Conservation (phyloP, 2,113 vertebrate species). For the Ictidomys tridecemlineatus region DNA sequence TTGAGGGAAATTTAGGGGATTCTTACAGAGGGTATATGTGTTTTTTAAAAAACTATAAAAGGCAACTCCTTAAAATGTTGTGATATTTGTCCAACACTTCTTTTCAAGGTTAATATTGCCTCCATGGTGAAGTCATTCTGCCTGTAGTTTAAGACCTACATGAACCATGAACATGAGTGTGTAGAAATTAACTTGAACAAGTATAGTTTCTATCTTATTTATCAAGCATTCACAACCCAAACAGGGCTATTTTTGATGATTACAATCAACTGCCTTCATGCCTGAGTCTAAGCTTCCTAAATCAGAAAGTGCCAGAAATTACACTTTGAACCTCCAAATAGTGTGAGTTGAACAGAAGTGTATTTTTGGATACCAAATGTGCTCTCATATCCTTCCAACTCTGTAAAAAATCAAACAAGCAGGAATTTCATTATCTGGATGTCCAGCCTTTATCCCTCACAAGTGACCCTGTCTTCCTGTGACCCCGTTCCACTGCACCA, state of each 20-base stretch:
- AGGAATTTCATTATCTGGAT: slow-evolving; percentile 69
- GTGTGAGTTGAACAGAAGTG: slow-evolving; percentile 73
- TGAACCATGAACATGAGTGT: not conserved
- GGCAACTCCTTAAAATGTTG: not conserved
- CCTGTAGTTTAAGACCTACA: not conserved
- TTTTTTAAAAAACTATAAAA: not conserved
- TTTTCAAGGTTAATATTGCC: not conserved
- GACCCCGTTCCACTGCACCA: not conserved
- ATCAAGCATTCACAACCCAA: slow-evolving; percentile 68
- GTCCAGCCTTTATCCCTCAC: slow-evolving; percentile 55
- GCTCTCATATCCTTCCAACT: slow-evolving; percentile 61
- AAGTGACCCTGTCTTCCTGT: slow-evolving; percentile 68
- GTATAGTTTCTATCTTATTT: slow-evolving; percentile 71
- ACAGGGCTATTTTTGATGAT: slow-evolving; percentile 77
- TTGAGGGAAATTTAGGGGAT: slow-evolving; percentile 43
- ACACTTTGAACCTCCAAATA: slow-evolving; percentile 73
- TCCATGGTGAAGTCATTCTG: not conserved
- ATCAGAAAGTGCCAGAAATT: slow-evolving; percentile 74
- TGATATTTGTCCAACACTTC: not conserved
- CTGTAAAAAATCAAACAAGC: slow-evolving; percentile 73
- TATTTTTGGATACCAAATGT: slow-evolving; percentile 81
- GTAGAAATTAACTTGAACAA: slow-evolving; percentile 51
- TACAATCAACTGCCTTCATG: slow-evolving; percentile 83
- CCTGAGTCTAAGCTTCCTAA: slow-evolving; percentile 75
- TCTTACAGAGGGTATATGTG: not conserved